phyloP scores from a whole-genome alignment of 2,888 invertebrate genomes.

The Calameuta idolon region DNA sequence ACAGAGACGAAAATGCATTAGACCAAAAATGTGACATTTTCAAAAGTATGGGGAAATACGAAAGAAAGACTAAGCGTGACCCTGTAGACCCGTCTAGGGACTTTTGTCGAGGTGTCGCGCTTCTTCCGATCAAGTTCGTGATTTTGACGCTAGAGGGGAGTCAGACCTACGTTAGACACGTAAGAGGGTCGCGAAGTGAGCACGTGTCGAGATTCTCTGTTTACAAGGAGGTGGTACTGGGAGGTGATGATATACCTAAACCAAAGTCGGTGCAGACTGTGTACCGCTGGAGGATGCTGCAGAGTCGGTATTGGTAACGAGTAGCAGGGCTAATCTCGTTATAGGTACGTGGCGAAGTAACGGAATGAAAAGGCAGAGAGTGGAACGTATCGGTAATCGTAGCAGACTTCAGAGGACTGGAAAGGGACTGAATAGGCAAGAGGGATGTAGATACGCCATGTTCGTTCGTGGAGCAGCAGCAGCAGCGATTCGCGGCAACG shows the following conservation, averaged over 20 bases:
- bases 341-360: conserved; percentile 36
- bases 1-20: background rate
- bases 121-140: background rate
- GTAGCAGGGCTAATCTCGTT: conserved; percentile 21
- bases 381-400: conserved; percentile 41
- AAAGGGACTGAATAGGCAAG: conserved; percentile 37
- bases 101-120: background rate
- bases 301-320: conserved; percentile 17
- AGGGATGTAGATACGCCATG: conserved; percentile 65
- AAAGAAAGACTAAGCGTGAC: background rate
- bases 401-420: conserved; percentile 16
- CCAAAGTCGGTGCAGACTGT: background rate
- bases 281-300: conserved; percentile 15
- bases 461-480: conserved; percentile 35
- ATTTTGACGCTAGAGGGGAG: background rate
- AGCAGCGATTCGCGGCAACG: conserved; percentile 58
- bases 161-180: background rate
- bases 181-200: background rate
- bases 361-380: conserved; percentile 58
- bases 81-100: background rate
- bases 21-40: background rate
- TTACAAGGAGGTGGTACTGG: background rate
- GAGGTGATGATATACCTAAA: background rate
- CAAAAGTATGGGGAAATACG: background rate
- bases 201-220: background rate